Evolutionary conservation across 1,140 invertebrate species (phyloP), one percentile per base, ranked within the genome.

Genomic region (Macrotrachela quadricornifera): DNA sequence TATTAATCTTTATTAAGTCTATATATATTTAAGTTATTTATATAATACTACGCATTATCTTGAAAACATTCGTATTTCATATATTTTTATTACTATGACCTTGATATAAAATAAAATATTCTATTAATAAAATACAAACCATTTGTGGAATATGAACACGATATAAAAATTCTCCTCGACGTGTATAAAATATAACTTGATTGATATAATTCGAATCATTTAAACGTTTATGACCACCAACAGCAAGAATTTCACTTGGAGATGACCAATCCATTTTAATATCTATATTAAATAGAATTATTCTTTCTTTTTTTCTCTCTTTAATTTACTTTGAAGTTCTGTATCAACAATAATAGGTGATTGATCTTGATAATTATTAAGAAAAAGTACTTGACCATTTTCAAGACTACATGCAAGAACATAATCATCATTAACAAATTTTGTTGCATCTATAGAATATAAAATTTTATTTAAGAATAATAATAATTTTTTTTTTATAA

Each of bases 261-360:
- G 92, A 94, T 46, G 85, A 86, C 88, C 90, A 95, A 69, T 94
- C 87, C 71, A 91, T 83, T 57, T 80, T 68, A 14, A 73, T 50
- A 46, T 63, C 70, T 71, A 56, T 50, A 55, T n/a, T n/a, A n/a
- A n/a, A n/a, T n/a, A n/a, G n/a, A n/a, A n/a, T n/a, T n/a, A n/a
- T n/a, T n/a, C n/a, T n/a, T n/a, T n/a, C n/a, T n/a, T n/a, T n/a
- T n/a, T n/a, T n/a, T n/a, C n/a, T n/a, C n/a, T n/a, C n/a, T n/a
- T n/a, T n/a, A n/a, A 56, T 58, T 85, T 57, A 68, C 82, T 80
- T 59, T 80, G 78, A 50, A 88, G 69, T 4, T 79, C 79, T 0
- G 86, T 92, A 60, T 79, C 75, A 55, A 94, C 79, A 51, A 84
- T 77, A 45, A 80, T 77, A 0, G 85, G 85, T 50, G 80, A 82